Evolutionary conservation across 1,140 invertebrate species (phyloP).

Genomic region (Eupeodes corollae): DNA sequence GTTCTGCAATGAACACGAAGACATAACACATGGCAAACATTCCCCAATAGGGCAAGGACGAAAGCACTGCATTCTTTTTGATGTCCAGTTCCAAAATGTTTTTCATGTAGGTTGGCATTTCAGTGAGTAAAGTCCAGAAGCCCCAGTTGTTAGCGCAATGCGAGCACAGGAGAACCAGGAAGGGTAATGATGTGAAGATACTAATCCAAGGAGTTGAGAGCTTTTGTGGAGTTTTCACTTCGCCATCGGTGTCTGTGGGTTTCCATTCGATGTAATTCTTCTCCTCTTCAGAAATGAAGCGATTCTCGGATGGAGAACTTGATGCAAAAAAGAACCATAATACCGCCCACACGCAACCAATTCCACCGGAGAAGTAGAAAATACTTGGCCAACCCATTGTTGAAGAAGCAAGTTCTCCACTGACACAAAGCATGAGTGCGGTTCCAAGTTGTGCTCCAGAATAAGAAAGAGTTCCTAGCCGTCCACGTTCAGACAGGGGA

Average conservation of each 20-base stretch:
- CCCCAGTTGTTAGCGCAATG: conserved; percentile 86
- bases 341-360: conserved; percentile 45
- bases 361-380: conserved; percentile 59
- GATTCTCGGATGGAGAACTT: conserved; percentile 44
- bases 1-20: conserved; percentile 43
- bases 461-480: conserved; percentile 43
- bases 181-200: conserved; percentile 61
- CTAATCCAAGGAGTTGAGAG: conserved; percentile 49
- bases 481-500: conserved; percentile 42
- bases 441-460: conserved; percentile 55
- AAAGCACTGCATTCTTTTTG: conserved; percentile 52
- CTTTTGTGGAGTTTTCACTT: background rate
- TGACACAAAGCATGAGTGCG: conserved; percentile 47
- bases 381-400: conserved; percentile 57
- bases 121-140: conserved; percentile 79
- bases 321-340: conserved; percentile 49
- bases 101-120: conserved; percentile 82
- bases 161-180: conserved; percentile 68
- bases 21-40: conserved; percentile 54
- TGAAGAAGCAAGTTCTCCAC: conserved; percentile 48
- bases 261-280: too few relatives aligned
- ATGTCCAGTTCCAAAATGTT: conserved; percentile 66
- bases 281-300: too few relatives aligned
- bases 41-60: conserved; percentile 63
- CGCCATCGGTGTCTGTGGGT: too few relatives aligned